Percentiles rank a stretch among this genome's conserved stretches.
Evolutionary conservation across 2,888 invertebrate species (phyloP).

Genomic region (Heliconius ismenius): DNA sequence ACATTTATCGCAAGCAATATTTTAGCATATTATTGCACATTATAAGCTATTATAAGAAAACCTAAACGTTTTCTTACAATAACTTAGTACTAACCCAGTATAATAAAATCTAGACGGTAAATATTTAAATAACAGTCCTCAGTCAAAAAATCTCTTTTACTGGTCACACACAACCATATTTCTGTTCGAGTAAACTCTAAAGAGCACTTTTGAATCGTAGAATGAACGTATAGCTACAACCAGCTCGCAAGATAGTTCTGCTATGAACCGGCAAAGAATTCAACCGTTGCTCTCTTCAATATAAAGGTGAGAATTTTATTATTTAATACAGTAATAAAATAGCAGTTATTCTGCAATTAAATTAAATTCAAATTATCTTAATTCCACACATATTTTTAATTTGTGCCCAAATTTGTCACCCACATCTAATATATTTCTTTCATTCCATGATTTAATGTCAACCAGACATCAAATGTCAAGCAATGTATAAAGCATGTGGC

Average conservation of each 20-base stretch:
- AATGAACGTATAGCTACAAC: not conserved
- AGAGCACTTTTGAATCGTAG: too few relatives aligned
- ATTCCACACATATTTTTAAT: too few relatives aligned
- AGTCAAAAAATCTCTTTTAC: not conserved
- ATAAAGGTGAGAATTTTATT: not conserved
- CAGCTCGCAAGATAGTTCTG: not conserved
- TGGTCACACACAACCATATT: too few relatives aligned
- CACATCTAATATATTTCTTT: too few relatives aligned
- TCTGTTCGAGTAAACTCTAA: too few relatives aligned
- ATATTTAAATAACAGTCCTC: not conserved
- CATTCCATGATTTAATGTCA: not conserved
- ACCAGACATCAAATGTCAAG: not conserved
- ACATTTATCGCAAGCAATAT: not conserved
- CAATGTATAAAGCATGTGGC: not conserved
- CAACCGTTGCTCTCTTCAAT: not conserved
- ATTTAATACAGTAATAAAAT: not conserved
- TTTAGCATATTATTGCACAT: slow-evolving; percentile 6
- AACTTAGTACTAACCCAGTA: not conserved
- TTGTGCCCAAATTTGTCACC: too few relatives aligned
- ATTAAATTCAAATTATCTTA: too few relatives aligned
- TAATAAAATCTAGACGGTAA: not conserved
- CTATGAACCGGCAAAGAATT: not conserved
- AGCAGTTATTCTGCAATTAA: too few relatives aligned
- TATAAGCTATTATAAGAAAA: not conserved
- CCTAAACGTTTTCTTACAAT: too few relatives aligned